Percentiles rank a stretch among this genome's conserved stretches.
phyloP scores from a whole-genome alignment of 1,140 invertebrate genomes.

The Tetragnatha versicolor region DNA sequence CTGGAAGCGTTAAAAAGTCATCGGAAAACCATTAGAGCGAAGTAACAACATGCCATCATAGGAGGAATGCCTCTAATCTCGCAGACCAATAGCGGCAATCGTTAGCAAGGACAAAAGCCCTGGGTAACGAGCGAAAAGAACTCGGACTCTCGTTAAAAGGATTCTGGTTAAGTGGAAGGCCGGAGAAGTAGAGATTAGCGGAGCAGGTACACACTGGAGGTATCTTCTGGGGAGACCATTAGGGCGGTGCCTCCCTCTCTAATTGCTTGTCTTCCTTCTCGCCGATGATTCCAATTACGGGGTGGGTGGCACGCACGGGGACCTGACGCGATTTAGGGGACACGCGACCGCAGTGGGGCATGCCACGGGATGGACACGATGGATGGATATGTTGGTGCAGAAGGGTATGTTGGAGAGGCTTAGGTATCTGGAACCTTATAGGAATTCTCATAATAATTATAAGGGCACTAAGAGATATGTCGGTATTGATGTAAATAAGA shows the following conservation, averaged over 20 bases:
- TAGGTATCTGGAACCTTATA: background rate
- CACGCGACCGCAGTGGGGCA: background rate
- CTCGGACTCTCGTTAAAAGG: conserved; percentile 39
- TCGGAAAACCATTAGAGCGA: conserved; percentile 41
- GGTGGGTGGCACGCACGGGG: conserved; percentile 2
- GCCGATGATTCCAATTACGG: conserved; percentile 48
- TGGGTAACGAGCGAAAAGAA: conserved; percentile 12
- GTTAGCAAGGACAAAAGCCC: conserved; percentile 9
- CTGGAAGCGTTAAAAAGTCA: conserved; percentile 38
- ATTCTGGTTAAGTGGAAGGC: conserved; percentile 40
- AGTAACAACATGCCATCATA: conserved; percentile 32
- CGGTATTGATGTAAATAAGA: too few species aligned
- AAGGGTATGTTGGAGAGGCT: background rate
- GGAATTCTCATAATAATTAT: too few species aligned
- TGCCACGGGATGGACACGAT: background rate
- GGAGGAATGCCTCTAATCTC: conserved; percentile 30
- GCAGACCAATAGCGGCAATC: conserved; percentile 43
- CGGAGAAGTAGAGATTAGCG: conserved; percentile 46
- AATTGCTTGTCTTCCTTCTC: conserved; percentile 43
- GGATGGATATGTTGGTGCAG: too few species aligned
- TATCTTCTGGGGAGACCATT: conserved; percentile 43
- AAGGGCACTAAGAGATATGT: too few species aligned
- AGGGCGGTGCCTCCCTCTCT: conserved; percentile 31
- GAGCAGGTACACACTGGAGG: conserved; percentile 18
- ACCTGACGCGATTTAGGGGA: background rate